Evolutionary conservation across 2,888 invertebrate genomes (phyloP).

Genomic region (Empis stercorea): DNA sequence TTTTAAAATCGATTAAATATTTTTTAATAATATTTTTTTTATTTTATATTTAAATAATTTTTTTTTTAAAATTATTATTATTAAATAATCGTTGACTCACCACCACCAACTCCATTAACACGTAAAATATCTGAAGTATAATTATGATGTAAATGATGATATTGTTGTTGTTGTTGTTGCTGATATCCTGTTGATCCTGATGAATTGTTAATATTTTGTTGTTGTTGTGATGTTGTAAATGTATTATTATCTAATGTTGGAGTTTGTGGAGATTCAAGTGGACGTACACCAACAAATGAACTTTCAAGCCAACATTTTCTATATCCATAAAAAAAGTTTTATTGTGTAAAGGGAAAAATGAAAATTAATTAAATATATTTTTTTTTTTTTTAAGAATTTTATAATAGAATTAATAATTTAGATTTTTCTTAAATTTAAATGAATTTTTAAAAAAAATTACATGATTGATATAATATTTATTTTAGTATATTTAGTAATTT

Average conservation of each 20-base stretch:
- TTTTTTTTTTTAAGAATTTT: too few relatives aligned
- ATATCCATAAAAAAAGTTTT: background rate
- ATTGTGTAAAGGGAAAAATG: background rate
- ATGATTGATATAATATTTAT: too few relatives aligned
- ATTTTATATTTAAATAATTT: constrained; percentile 2
- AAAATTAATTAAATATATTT: too few relatives aligned
- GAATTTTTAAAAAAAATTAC: too few relatives aligned
- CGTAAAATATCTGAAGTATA: constrained; percentile 20
- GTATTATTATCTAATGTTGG: constrained; percentile 48
- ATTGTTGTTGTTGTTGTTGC: constrained; percentile 9
- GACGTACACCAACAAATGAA: constrained; percentile 77
- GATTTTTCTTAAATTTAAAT: too few relatives aligned
- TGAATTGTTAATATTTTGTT: background rate
- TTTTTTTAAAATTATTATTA: constrained; percentile 2
- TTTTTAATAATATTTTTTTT: constrained; percentile 2
- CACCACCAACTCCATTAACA: constrained; percentile 41
- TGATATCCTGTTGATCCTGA: constrained; percentile 8
- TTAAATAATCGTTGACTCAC: constrained; percentile 32
- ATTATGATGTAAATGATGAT: constrained; percentile 2
- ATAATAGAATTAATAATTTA: too few relatives aligned
- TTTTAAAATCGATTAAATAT: background rate
- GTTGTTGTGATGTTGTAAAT: constrained; percentile 21
- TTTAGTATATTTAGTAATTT: too few relatives aligned
- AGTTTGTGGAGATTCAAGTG: constrained; percentile 74
- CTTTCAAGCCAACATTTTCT: constrained; percentile 80